Evolutionary conservation across 2,113 vertebrate genomes (phyloP), one percentile per base, ranked within the genome.

Genomic region (Vicugna pacos): DNA sequence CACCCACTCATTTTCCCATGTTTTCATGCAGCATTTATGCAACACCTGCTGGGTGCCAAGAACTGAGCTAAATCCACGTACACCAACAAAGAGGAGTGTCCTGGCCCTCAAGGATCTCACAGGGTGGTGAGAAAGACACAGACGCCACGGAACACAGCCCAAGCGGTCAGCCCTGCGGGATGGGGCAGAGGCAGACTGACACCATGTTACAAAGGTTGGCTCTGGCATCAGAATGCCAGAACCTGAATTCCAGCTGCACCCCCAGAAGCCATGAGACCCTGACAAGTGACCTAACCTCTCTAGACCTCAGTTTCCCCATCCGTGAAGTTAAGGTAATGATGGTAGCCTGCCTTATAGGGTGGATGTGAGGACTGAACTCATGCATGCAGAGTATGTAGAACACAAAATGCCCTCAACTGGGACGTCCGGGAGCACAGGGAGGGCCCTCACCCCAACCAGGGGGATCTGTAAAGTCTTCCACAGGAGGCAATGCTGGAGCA

Each of bases 371-470:
- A 2, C 32, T 56, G 26, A 42, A 28, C 14, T 64, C 12, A 3
- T 2, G 50, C 20, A 5, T 9, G 6, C 16, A n/a, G 52, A 81
- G 69, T 3, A 1, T 46, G 50, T 16, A 48, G 88, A 58, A 94
- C 69, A 82, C 7, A 24, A 13, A 1, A 7, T 0, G 2, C 42
- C 8, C 38, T 8, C 32, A 16, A 1, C 3, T 2, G 30, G 19
- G 26, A 2, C 9, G 6, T 0, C 50, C 46, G 3, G n/a, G 35
- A 10, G 8, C 19, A 0, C 6, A 0, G 42, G 22, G 62, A 20
- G 65, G 56, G 13, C n/a, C 32, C 17, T 9, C 0, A 9, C 14
- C 48, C 38, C 17, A 4, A 19, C 38, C 2, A 20, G 38, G n/a
- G 42, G 17, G 64, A 35, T 5, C 6, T 3, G 24, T 38, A 75